Evolutionary conservation across 2,888 invertebrate species (phyloP).

Genomic region (Fragum sueziense): DNA sequence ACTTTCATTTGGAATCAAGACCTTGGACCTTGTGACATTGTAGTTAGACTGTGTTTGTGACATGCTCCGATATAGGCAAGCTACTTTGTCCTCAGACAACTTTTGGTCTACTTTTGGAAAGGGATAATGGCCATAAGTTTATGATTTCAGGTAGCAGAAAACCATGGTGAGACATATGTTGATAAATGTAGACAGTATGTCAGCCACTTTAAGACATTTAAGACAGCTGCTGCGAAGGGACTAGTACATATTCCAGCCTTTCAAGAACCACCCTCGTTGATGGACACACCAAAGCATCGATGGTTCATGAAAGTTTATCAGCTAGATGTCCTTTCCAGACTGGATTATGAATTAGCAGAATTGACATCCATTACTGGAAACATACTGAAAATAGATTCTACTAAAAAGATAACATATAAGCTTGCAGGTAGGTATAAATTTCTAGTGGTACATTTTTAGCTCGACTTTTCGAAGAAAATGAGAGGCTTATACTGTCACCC

Average conservation of each 20-base stretch:
- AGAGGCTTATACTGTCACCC: too few relatives aligned
- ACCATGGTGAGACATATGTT: constrained; percentile 55
- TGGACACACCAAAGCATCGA: constrained; percentile 34
- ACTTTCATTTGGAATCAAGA: too few relatives aligned
- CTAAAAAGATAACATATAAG: constrained; percentile 55
- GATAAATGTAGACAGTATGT: constrained; percentile 45
- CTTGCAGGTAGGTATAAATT: background rate
- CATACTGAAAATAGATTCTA: constrained; percentile 65
- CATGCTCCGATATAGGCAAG: too few relatives aligned
- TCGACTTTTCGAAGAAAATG: too few relatives aligned
- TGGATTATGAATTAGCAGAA: constrained; percentile 43
- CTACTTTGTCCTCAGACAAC: too few relatives aligned
- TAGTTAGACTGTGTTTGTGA: too few relatives aligned
- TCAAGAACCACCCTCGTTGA: constrained; percentile 37
- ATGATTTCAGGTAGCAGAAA: background rate
- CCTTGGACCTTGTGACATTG: too few relatives aligned
- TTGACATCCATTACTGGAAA: constrained; percentile 57
- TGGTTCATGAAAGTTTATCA: constrained; percentile 61
- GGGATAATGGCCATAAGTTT: too few relatives aligned
- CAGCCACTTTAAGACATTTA: constrained; percentile 36
- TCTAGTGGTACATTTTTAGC: background rate
- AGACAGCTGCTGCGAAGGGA: constrained; percentile 14
- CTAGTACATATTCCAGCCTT: constrained; percentile 15
- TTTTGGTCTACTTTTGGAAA: too few relatives aligned
- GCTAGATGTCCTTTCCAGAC: constrained; percentile 56